Evolutionary conservation across 2,797 vertebrate species (phyloP).

Genomic region (Columba guinea): DNA sequence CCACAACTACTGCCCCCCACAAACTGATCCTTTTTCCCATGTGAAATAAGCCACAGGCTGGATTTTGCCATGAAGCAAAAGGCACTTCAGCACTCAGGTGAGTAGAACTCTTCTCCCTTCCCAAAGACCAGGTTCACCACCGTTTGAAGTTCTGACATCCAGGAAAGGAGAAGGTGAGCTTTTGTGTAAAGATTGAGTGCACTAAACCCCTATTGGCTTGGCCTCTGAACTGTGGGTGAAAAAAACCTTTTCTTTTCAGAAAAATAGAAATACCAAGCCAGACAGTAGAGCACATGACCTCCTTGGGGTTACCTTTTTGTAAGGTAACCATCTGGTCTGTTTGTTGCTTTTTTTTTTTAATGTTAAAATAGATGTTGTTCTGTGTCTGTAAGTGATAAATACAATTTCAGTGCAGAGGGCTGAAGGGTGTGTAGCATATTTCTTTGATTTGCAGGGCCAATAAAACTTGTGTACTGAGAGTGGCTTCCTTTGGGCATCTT

Average conservation of each 20-base stretch:
- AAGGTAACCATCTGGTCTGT: neutral
- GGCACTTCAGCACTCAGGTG: neutral
- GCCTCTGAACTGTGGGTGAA: neutral
- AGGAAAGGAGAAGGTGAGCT: neutral
- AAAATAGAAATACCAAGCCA: neutral
- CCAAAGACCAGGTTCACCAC: neutral
- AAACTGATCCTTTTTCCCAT: neutral
- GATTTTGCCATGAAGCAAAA: neutral
- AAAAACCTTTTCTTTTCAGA: neutral
- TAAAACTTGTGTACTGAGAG: neutral
- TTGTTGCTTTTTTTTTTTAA: neutral
- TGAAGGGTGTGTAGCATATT: neutral
- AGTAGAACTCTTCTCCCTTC: neutral
- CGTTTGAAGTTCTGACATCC: neutral
- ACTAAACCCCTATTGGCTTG: neutral
- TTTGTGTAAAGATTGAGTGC: neutral
- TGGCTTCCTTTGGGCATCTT: neutral
- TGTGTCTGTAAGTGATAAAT: neutral
- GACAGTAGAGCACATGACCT: accelerated
- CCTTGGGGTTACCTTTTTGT: neutral
- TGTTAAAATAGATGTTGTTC: neutral
- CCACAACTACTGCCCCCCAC: neutral
- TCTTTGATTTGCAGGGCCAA: neutral
- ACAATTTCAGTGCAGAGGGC: neutral
- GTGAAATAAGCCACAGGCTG: neutral